Base-by-base conservation (phyloP, 2,888 invertebrate species). In the Hirtodrosophila trivittata region DNA sequence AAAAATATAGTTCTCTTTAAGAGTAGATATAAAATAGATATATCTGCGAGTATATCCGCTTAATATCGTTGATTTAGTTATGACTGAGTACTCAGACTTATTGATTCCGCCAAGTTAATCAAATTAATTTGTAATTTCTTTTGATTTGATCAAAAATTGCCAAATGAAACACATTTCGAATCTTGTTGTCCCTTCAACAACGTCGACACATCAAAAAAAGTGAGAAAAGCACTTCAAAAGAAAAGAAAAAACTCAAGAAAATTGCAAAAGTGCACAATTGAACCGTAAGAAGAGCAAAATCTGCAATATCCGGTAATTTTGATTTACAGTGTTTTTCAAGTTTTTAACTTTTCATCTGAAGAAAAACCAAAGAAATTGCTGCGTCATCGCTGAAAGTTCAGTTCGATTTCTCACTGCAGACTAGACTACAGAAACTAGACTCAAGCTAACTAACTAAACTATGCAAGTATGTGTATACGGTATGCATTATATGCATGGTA, bases 241-340 rank as follows among this genome's bases (percentile, higher is more conserved):
- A 49, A 56, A 74, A 35, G 45, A 32, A 50, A 56, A 55, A 49
- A 32, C 30, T 50, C n/a, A 18, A 26, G 35, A 51, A 66, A 50
- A 72, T 21, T 35, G 28, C 32, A 32, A 55, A 38, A 42, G 30
- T 32, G 12, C 45, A 28, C 58, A 66, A 64, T 64, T 51, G 56
- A 62, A 57, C 25, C 25, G 39, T 64, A 58, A 68, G 56, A 66
- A 72, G 57, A 37, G 55, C 62, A 32, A 75, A 66, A 77, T 77
- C 63, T 76, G 77, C 81, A 63, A 78, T 73, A 83, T 83, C 77
- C 83, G 73, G 60, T 52, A 62, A 80, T 76, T 76, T 72, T 39
- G 45, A 58, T 66, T 43, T 46, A 57, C 38, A 59, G 43, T 37
- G 55, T 37, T 13, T 41, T 32, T 26, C 32, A 18, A 30, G 37